Percentiles rank a stretch among this genome's conserved stretches.
Conservation (phyloP, 2,888 invertebrate genomes). For the Harpalus rufipes region DNA sequence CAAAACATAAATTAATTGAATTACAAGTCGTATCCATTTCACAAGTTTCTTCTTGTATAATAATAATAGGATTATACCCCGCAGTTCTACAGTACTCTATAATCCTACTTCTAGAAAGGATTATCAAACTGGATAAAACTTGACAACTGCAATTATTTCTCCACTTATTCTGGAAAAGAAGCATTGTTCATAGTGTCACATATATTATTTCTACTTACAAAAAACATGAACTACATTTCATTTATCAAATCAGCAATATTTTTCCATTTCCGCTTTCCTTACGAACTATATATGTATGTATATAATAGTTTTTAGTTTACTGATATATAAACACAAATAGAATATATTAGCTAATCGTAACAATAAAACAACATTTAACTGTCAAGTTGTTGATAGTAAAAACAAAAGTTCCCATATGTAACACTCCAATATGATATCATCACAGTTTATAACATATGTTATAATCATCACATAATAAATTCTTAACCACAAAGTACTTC, state of each 20-base stretch:
- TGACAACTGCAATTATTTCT: background rate
- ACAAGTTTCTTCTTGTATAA: background rate
- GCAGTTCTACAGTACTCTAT: background rate
- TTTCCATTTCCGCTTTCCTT: background rate
- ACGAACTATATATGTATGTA: too few species aligned
- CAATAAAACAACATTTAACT: conserved; percentile 3
- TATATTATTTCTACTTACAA: background rate
- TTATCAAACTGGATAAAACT: background rate
- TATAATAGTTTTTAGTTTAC: background rate
- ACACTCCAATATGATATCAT: conserved; percentile 40
- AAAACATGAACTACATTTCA: background rate
- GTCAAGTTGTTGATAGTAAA: conserved; percentile 27
- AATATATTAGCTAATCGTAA: conserved; percentile 25
- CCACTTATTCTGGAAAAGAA: background rate
- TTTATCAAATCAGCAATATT: background rate
- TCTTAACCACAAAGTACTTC: conserved; percentile 15
- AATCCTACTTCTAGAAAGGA: background rate
- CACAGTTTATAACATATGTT: conserved; percentile 29
- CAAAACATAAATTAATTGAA: background rate
- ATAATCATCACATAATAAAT: conserved; percentile 38
- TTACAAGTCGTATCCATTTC: background rate
- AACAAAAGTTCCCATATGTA: conserved; percentile 16
- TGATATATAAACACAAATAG: conserved; percentile 4
- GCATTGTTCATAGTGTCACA: too few species aligned
- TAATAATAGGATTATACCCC: background rate